Percentiles rank a stretch among this genome's conserved stretches.
phyloP scores from a whole-genome alignment of 2,888 invertebrate species.

The Eustalomyia histrio region DNA sequence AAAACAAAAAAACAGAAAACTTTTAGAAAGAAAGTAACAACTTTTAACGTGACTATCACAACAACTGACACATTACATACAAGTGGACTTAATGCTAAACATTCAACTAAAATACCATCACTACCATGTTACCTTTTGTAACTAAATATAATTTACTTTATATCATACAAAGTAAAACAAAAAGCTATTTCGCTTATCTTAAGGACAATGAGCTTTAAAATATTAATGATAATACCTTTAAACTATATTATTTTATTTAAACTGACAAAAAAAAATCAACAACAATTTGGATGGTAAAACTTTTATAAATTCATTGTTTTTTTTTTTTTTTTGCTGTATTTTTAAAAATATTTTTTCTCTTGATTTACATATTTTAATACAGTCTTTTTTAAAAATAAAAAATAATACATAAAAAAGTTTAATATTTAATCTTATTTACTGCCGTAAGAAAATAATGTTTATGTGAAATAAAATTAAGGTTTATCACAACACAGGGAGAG shows the following conservation, averaged over 20 bases:
- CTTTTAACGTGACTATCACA: slow-evolving; percentile 54
- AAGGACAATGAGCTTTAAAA: slow-evolving; percentile 60
- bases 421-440: slow-evolving; percentile 65
- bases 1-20: background rate
- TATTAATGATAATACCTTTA: slow-evolving; percentile 56
- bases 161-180: background rate
- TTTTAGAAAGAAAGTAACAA: background rate
- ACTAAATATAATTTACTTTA: background rate
- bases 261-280: background rate
- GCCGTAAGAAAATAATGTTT: slow-evolving; percentile 51
- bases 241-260: slow-evolving; percentile 25
- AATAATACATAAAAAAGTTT: slow-evolving; percentile 48
- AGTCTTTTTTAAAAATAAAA: slow-evolving; percentile 23
- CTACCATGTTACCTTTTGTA: background rate
- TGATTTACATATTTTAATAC: slow-evolving; percentile 57
- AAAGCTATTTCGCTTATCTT: slow-evolving; percentile 59
- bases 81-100: slow-evolving; percentile 38
- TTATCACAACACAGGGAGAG: slow-evolving; percentile 6
- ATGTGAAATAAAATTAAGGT: slow-evolving; percentile 25
- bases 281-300: slow-evolving; percentile 54
- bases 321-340: slow-evolving; percentile 18
- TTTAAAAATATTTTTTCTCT: background rate
- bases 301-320: slow-evolving; percentile 64
- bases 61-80: slow-evolving; percentile 51
- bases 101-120: slow-evolving; percentile 1